Percentiles rank a stretch among this genome's conserved stretches.
Conservation (phyloP, 2,797 vertebrate species). For the Crypturellus tataupa region DNA sequence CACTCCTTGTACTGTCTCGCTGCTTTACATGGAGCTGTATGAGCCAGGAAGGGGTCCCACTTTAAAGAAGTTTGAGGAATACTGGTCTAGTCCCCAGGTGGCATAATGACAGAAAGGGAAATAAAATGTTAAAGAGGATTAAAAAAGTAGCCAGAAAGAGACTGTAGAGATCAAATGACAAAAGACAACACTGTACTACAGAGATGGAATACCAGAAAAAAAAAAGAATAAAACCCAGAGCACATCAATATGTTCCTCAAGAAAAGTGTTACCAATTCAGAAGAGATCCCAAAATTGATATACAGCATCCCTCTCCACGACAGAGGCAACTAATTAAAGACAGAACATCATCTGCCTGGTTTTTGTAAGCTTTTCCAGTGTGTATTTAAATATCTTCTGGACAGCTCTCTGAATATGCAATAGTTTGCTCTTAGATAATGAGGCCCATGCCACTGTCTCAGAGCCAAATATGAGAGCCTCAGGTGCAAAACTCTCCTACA, state of each 20-base stretch:
- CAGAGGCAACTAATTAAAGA: not conserved
- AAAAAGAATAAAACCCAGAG: not conserved
- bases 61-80: constrained; percentile 45
- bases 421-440: not conserved
- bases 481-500: not conserved
- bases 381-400: not conserved
- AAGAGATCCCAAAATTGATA: not conserved
- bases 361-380: not conserved
- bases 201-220: constrained; percentile 24
- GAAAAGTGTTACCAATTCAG: not conserved
- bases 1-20: constrained; percentile 16
- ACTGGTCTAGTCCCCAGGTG: not conserved
- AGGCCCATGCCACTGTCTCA: not conserved
- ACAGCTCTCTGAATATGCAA: not conserved
- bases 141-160: constrained; percentile 4
- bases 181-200: not conserved
- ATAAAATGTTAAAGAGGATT: not conserved
- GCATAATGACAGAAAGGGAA: constrained; percentile 20
- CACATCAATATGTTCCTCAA: not conserved
- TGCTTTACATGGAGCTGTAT: not conserved
- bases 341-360: not conserved
- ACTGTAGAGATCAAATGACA: constrained; percentile 6
- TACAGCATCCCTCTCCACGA: not conserved
- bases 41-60: not conserved
- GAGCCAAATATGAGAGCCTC: not conserved